Evolutionary conservation across 2,797 vertebrate genomes (phyloP).

Genomic region (Siniperca undulata): DNA sequence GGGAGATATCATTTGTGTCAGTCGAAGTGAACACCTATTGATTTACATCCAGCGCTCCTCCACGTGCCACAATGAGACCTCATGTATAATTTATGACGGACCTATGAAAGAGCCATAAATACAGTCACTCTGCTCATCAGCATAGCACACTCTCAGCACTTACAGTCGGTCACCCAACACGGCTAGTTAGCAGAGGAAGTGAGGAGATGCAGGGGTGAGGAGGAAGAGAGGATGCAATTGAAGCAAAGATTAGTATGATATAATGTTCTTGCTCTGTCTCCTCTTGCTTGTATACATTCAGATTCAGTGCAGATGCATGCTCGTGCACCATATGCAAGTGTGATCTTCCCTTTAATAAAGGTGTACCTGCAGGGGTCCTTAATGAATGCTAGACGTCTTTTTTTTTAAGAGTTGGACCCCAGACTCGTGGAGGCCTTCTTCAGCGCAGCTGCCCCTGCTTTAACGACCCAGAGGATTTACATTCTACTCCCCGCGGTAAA

Average conservation of each 20-base stretch:
- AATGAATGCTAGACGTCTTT: constrained; percentile 34
- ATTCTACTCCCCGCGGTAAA: constrained; percentile 62
- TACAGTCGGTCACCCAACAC: constrained; percentile 53
- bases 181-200: constrained; percentile 55
- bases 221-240: constrained; percentile 26
- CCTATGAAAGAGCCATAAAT: constrained; percentile 79
- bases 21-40: constrained; percentile 76
- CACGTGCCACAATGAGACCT: constrained; percentile 55
- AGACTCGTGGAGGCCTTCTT: constrained; percentile 41
- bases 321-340: neutral
- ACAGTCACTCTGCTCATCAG: constrained; percentile 57
- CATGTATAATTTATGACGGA: constrained; percentile 77
- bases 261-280: constrained; percentile 3
- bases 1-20: constrained; percentile 72
- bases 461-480: constrained; percentile 73
- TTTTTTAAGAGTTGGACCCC: constrained; percentile 35
- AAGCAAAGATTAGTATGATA: constrained; percentile 25
- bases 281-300: neutral
- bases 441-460: constrained; percentile 28
- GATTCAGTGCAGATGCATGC: constrained; percentile 9
- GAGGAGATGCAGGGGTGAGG: constrained; percentile 10
- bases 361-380: constrained; percentile 9
- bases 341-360: constrained; percentile 18
- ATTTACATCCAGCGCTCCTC: constrained; percentile 76
- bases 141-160: constrained; percentile 63